Conservation (phyloP, 2,797 vertebrate species). For the Pyrocephalus nanus region DNA sequence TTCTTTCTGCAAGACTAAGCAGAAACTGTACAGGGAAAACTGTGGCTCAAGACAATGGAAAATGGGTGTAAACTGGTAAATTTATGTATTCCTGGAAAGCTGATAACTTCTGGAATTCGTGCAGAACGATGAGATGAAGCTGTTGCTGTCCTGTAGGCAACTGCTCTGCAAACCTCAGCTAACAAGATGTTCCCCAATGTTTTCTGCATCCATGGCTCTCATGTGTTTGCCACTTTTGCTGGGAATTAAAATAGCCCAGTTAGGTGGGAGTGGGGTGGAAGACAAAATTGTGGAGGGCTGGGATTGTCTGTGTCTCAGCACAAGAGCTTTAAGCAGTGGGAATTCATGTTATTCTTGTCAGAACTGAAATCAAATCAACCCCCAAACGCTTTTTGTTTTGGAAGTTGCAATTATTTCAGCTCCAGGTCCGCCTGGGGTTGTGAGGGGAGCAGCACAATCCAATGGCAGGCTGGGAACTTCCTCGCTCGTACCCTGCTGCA, state of each 20-base stretch:
- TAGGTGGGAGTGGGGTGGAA: not conserved
- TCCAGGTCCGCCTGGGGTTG: not conserved
- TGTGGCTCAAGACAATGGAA: not conserved
- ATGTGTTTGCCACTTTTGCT: not conserved
- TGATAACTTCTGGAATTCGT: not conserved
- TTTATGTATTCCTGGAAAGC: not conserved
- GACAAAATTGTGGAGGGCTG: rapidly evolving
- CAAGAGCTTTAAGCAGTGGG: not conserved
- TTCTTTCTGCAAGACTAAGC: not conserved
- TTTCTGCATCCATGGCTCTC: not conserved
- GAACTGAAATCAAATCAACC: not conserved
- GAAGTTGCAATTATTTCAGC: not conserved
- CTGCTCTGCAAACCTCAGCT: not conserved
- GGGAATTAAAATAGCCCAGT: not conserved
- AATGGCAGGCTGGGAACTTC: not conserved
- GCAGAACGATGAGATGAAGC: not conserved
- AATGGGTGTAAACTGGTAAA: not conserved
- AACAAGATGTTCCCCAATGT: too few species aligned
- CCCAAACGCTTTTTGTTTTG: not conserved
- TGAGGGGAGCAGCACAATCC: not conserved
- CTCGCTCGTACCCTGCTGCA: not conserved
- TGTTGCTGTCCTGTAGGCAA: not conserved
- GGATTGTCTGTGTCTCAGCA: not conserved
- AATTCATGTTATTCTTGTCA: not conserved
- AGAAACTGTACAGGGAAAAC: not conserved